Conservation (phyloP, 2,888 invertebrate species). For the Mythimna loreyi region DNA sequence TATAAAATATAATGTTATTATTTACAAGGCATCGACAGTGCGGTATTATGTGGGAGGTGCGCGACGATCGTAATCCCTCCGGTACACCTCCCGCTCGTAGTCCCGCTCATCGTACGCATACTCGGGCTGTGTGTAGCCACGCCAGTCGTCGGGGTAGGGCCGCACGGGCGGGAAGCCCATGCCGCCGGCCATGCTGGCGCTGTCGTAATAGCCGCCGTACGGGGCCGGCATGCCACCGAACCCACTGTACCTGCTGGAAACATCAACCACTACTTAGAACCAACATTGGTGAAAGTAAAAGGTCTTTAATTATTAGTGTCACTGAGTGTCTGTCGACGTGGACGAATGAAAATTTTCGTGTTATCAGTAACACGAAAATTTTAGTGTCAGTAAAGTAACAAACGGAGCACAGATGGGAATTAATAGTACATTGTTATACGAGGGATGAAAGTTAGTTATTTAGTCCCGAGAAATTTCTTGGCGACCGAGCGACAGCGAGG, state of each 20-base stretch:
- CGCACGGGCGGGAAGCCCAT: slow-evolving; percentile 89
- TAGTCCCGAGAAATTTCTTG: too few relatives aligned
- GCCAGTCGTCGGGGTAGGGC: slow-evolving; percentile 88
- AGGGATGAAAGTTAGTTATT: too few relatives aligned
- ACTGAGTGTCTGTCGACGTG: too few relatives aligned
- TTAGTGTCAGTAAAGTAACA: too few relatives aligned
- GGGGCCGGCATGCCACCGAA: slow-evolving; percentile 87
- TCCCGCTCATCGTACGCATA: slow-evolving; percentile 90
- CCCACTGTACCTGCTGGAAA: slow-evolving; percentile 80
- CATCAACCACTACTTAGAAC: slow-evolving; percentile 16
- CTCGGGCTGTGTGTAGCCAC: slow-evolving; percentile 87
- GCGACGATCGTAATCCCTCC: slow-evolving; percentile 92
- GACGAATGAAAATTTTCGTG: too few relatives aligned
- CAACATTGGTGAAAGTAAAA: neutral
- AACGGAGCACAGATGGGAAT: too few relatives aligned
- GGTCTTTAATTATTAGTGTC: too few relatives aligned
- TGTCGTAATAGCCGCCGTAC: slow-evolving; percentile 85
- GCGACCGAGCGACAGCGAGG: too few relatives aligned
- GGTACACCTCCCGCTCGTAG: slow-evolving; percentile 90
- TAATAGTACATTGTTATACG: too few relatives aligned
- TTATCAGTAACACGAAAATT: too few relatives aligned
- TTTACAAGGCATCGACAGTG: slow-evolving; percentile 75
- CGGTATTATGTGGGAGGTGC: slow-evolving; percentile 90
- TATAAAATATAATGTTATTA: slow-evolving; percentile 80
- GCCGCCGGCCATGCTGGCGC: slow-evolving; percentile 84